A percentile compares a stretch with the other conserved stretches of the same genome.
Evolutionary conservation across 2,888 invertebrate species (phyloP).

Genomic region (Stegophylla sp.): DNA sequence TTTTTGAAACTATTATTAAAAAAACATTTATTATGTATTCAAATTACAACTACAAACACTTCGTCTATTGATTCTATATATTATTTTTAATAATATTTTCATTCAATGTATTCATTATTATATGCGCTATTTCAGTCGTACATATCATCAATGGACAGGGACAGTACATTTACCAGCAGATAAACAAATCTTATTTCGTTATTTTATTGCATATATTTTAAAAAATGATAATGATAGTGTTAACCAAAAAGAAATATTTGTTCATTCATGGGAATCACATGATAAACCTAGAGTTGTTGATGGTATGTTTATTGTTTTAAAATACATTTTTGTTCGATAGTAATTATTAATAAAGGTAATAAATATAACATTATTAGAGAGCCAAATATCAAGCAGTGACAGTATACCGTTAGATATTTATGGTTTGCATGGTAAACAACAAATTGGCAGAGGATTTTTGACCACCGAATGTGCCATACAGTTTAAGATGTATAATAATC

Average conservation of each 20-base stretch:
- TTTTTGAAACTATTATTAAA: no score
- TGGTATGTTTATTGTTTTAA: constrained; percentile 16
- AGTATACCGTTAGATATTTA: constrained; percentile 69
- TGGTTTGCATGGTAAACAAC: constrained; percentile 69
- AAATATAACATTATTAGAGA: constrained; percentile 58
- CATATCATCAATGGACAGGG: constrained; percentile 70
- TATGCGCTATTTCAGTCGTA: constrained; percentile 33
- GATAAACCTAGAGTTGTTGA: constrained; percentile 72
- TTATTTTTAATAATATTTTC: no score
- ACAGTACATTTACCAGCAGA: constrained; percentile 73
- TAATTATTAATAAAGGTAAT: constrained; percentile 62
- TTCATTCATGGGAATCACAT: constrained; percentile 77
- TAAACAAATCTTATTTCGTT: constrained; percentile 76
- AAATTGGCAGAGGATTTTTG: constrained; percentile 82
- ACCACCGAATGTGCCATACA: constrained; percentile 83
- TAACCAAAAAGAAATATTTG: constrained; percentile 32
- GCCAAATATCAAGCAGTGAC: neutral
- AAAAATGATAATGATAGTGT: constrained; percentile 24
- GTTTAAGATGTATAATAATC: constrained; percentile 81
- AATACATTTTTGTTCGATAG: no score
- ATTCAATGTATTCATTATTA: neutral
- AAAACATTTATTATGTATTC: no score
- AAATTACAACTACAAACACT: no score
- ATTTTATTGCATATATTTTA: constrained; percentile 72
- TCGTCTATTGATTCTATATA: no score